Base-by-base conservation (phyloP, 1,140 invertebrate genomes). In the Achroia grisella region DNA sequence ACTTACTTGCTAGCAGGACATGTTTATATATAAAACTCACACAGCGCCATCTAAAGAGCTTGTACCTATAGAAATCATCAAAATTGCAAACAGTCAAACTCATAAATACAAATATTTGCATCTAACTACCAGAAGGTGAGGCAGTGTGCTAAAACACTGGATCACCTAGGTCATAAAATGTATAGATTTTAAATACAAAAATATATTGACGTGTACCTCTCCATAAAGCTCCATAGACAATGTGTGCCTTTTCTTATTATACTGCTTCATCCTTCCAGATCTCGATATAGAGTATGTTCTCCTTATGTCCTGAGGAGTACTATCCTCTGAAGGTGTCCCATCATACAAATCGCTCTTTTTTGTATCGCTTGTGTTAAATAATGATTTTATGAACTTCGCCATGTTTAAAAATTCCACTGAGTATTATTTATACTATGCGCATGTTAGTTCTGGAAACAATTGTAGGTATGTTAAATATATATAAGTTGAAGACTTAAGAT, bases 371-470 rank as follows among this genome's bases (percentile, higher is more conserved):
- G 69, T 44, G n/a, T 73, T 56, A 43, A 85, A 86, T 17, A 85
- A 59, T 0, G 78, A 80, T 35, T 86, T 86, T n/a, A 87, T 56
- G 43, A 86, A 86, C 53, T 86, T 87, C 2, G 76, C 80, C 84
- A 86, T 86, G 36, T 41, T 47, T 3, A 23, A 23, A 23, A 23
- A 23, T 23, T 23, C 2, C 17, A 23, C 17, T 2, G 2, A 23
- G 17, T 23, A 23, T 3, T 23, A 23, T 23, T 23, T 2, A 2
- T 23, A 23, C 14, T 12, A 40, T 46, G n/a, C 4, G 13, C 34
- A 35, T 11, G 23, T 44, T 31, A 33, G 31, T 6, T 33, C 32
- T 17, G 36, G 14, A 17, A 14, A 39, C 36, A 23, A 23, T 3
- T n/a, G n/a, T n/a, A n/a, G n/a, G n/a, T n/a, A n/a, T n/a, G n/a